A percentile compares a stretch with the other conserved stretches of the same genome.
Evolutionary conservation across 2,797 vertebrate genomes (phyloP).

Genomic region (Sphaeramia orbicularis): DNA sequence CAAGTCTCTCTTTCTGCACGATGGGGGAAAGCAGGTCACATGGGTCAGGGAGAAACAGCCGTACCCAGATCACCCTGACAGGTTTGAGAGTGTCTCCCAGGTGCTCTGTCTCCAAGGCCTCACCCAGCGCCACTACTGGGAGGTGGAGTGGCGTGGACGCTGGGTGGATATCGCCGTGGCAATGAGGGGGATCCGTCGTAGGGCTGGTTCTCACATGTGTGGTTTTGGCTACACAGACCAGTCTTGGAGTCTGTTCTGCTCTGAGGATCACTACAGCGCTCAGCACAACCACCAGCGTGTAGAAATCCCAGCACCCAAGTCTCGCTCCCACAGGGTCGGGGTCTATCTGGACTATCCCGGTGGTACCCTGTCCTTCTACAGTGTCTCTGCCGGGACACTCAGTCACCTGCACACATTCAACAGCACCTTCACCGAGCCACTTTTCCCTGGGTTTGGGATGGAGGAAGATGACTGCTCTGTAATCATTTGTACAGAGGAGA

Average conservation of each 20-base stretch:
- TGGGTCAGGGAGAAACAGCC: slow-evolving; percentile 37
- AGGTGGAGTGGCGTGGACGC: slow-evolving; percentile 53
- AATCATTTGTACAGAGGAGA: slow-evolving; percentile 16
- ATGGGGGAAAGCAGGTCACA: slow-evolving; percentile 31
- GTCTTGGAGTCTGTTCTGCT: slow-evolving; percentile 60
- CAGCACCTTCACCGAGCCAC: slow-evolving; percentile 47
- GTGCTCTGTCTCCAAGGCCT: slow-evolving; percentile 53
- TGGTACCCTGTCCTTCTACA: slow-evolving; percentile 60
- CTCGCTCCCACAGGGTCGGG: slow-evolving; percentile 23
- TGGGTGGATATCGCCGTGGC: slow-evolving; percentile 46
- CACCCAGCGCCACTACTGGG: slow-evolving; percentile 60
- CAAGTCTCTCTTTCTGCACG: slow-evolving; percentile 44
- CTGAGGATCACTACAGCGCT: slow-evolving; percentile 36
- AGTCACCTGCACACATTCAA: slow-evolving; percentile 53
- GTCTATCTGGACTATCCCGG: slow-evolving; percentile 53
- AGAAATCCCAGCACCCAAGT: slow-evolving; percentile 16
- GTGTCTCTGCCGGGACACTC: slow-evolving; percentile 26
- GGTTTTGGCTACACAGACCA: slow-evolving; percentile 42
- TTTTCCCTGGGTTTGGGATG: slow-evolving; percentile 52
- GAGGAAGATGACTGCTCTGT: slow-evolving; percentile 49
- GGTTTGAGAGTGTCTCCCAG: slow-evolving; percentile 55
- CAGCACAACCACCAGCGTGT: slow-evolving; percentile 10
- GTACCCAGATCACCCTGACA: slow-evolving; percentile 48
- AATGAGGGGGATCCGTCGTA: slow-evolving; percentile 36
- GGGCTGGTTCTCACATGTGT: slow-evolving; percentile 23